Conservation (phyloP, 2,797 vertebrate genomes). For the Lacerta bilineata region DNA sequence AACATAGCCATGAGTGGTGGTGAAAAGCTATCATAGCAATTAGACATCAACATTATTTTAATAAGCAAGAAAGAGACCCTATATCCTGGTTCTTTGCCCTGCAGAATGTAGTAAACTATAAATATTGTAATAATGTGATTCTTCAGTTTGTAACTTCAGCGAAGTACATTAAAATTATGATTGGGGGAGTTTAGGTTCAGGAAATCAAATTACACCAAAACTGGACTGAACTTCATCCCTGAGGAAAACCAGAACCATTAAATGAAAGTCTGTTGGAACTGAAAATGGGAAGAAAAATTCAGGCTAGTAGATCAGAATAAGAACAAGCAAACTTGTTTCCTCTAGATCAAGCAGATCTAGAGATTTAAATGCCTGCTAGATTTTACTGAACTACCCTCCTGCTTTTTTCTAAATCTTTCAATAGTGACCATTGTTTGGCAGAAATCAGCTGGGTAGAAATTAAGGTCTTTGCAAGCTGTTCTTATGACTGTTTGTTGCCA, state of each 20-base stretch:
- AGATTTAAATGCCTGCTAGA: conserved; percentile 62
- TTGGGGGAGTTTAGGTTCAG: not conserved
- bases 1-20: too few species aligned
- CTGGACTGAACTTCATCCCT: not conserved
- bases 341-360: conserved; percentile 8
- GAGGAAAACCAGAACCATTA: not conserved
- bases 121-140: not conserved
- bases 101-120: not conserved
- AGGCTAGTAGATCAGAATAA: not conserved
- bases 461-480: conserved; percentile 77
- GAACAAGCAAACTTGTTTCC: not conserved
- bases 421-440: conserved; percentile 76
- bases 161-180: not conserved
- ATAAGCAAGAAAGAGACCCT: not conserved
- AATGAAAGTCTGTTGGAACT: not conserved
- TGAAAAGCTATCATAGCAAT: too few species aligned
- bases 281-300: not conserved
- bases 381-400: conserved; percentile 47
- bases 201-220: not conserved
- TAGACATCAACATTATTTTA: not conserved
- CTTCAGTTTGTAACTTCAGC: not conserved
- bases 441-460: conserved; percentile 78
- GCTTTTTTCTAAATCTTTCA: conserved; percentile 70
- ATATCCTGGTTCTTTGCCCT: not conserved
- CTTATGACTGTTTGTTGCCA: conserved; percentile 71